Percentiles rank a stretch among this genome's conserved stretches.
These are phyloP conservation scores for Chiroxiphia lanceolata DNA, from an alignment of 2,797 vertebrate genomes.

Conservation along the genomic window DNA sequence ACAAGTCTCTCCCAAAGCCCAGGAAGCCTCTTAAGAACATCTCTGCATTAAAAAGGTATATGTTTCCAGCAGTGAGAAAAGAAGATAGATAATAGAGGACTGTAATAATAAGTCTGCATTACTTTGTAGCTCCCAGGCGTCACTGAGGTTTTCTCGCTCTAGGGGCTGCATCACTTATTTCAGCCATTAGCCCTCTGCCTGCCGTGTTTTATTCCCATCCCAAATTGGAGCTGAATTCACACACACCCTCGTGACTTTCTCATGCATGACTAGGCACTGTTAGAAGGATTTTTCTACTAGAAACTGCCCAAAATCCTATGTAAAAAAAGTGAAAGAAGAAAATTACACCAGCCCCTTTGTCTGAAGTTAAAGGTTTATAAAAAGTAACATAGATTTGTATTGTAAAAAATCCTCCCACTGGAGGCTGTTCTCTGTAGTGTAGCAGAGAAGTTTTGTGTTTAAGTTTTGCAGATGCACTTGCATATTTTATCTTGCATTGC, in stretches of 20 bases:
- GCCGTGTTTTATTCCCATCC: background rate
- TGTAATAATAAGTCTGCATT: background rate
- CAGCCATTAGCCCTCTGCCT: background rate
- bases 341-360: background rate
- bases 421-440: background rate
- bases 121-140: background rate
- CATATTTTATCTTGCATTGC: background rate
- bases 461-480: background rate
- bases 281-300: background rate
- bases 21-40: conserved; percentile 88
- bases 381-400: background rate
- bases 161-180: background rate
- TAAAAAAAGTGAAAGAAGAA: background rate
- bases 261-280: background rate
- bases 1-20: conserved; percentile 86
- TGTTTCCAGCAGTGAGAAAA: conserved; percentile 3
- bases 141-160: background rate
- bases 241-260: background rate
- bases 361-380: background rate
- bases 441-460: background rate
- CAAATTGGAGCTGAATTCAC: background rate
- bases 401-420: background rate
- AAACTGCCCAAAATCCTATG: background rate
- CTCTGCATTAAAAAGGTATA: conserved; percentile 90
- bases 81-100: background rate